phyloP scores from a whole-genome alignment of 2,888 invertebrate genomes.

The Tineola bisselliella region DNA sequence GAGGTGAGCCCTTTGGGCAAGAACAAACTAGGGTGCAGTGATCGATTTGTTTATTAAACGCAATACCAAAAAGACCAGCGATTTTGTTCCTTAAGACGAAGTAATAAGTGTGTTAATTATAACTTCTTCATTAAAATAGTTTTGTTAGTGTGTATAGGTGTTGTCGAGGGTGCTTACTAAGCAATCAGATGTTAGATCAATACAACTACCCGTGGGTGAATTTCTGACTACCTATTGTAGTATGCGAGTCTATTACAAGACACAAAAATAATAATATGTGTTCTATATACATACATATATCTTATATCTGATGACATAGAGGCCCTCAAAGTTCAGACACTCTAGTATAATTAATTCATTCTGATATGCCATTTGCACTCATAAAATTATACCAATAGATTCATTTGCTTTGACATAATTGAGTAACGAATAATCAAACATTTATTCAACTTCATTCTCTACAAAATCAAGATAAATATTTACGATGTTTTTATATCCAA shows the following conservation, averaged over 20 bases:
- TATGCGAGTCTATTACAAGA: no score
- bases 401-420: no score
- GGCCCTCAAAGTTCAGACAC: no score
- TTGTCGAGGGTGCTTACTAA: conserved; percentile 11
- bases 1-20: not conserved
- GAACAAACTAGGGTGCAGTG: not conserved
- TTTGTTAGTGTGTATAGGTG: conserved; percentile 3
- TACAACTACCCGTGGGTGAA: not conserved
- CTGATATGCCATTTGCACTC: not conserved
- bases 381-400: no score
- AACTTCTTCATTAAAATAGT: not conserved
- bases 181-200: conserved; percentile 13
- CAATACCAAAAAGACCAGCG: not conserved
- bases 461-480: no score
- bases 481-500: no score
- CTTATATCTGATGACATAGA: no score
- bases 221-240: not conserved
- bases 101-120: not conserved
- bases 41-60: not conserved
- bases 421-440: no score
- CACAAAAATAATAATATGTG: no score
- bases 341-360: no score
- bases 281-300: no score
- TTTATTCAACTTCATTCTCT: no score
- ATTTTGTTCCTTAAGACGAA: not conserved